These are phyloP conservation scores for Chinchilla lanigera DNA, from an alignment of 2,113 vertebrate genomes.

Conservation along the genomic window DNA sequence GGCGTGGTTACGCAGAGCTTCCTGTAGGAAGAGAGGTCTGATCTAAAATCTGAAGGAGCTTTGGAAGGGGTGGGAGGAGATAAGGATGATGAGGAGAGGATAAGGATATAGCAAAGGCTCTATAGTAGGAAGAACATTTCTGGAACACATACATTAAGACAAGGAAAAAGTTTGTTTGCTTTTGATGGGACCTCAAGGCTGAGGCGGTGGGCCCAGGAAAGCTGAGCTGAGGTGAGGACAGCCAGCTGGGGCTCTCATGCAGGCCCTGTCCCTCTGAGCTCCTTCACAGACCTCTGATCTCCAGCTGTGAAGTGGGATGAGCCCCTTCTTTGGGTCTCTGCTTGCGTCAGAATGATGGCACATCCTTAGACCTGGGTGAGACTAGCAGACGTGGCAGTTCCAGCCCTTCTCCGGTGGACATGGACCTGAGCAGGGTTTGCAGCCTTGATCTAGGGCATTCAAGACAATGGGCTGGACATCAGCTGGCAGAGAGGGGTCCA, in stretches of 20 bases:
- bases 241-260: background rate
- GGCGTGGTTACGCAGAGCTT: background rate
- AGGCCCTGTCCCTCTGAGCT: background rate
- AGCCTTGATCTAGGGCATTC: background rate
- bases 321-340: background rate
- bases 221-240: background rate
- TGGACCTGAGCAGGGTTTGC: background rate
- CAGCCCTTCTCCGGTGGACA: background rate
- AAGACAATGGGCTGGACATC: background rate
- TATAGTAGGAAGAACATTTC: background rate
- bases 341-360: background rate
- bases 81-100: background rate
- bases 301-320: background rate
- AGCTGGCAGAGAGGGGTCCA: background rate
- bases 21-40: background rate
- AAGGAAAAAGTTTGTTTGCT: background rate
- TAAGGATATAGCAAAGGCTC: background rate
- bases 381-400: background rate
- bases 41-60: background rate
- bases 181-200: background rate
- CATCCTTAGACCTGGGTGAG: fast-evolving
- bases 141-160: background rate
- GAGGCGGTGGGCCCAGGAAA: background rate
- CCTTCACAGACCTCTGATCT: slow-evolving; percentile 5
- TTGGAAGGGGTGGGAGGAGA: background rate